A percentile compares a stretch with the other conserved stretches of the same genome.
Evolutionary conservation across 2,113 vertebrate genomes (phyloP).

Genomic region (Tragelaphus strepsiceros): DNA sequence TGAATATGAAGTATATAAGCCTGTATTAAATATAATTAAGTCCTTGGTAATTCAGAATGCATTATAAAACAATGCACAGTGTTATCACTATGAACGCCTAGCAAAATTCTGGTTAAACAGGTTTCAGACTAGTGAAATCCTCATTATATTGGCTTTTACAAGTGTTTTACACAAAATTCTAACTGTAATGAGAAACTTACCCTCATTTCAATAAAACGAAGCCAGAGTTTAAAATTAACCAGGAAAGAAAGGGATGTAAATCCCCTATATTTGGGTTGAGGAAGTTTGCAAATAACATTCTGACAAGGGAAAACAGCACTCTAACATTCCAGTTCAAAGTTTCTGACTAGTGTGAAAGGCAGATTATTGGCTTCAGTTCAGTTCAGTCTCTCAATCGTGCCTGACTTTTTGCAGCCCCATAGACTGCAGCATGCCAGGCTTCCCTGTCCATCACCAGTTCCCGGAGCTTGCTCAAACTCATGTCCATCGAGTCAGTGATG

Average conservation of each 20-base stretch:
- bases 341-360: neutral
- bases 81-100: neutral
- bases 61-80: neutral
- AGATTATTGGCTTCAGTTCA: neutral
- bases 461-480: neutral
- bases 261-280: neutral
- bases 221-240: neutral
- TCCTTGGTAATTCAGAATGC: conserved; percentile 7
- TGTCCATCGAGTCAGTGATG: neutral
- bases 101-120: conserved; percentile 9
- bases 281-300: neutral
- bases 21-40: neutral
- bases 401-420: neutral
- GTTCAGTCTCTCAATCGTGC: neutral
- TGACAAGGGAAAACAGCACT: neutral
- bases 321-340: neutral
- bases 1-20: neutral
- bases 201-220: conserved; percentile 19
- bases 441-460: neutral
- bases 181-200: neutral
- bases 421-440: neutral
- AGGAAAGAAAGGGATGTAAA: neutral
- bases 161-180: conserved; percentile 15
- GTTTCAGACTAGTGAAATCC: conserved; percentile 12
- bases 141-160: conserved; percentile 2